Conservation (phyloP, 2,797 vertebrate genomes). For the Rhinichthys osculus region DNA sequence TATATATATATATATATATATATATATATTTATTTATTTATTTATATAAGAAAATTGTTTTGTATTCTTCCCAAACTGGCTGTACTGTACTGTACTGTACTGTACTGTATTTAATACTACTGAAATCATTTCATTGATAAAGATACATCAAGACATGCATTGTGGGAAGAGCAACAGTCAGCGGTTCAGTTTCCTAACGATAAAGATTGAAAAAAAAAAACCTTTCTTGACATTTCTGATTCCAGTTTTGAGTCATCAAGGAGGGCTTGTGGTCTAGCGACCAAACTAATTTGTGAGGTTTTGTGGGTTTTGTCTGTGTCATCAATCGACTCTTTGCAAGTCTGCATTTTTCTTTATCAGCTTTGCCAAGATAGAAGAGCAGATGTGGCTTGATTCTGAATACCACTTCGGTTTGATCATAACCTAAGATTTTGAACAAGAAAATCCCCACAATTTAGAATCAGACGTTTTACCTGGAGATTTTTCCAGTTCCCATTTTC, state of each 20-base stretch:
- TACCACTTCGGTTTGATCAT: conserved; percentile 3
- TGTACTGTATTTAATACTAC: not conserved
- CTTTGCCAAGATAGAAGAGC: conserved; percentile 2
- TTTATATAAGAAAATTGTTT: not conserved
- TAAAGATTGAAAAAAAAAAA: conserved; percentile 43
- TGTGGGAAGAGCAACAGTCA: conserved; percentile 11
- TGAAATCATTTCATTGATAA: conserved; percentile 11
- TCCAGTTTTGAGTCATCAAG: conserved; percentile 57
- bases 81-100: not conserved
- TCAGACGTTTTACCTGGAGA: conserved; percentile 25
- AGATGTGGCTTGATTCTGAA: not conserved
- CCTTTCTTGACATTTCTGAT: conserved; percentile 55
- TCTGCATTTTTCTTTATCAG: conserved; percentile 7
- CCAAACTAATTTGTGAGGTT: conserved; percentile 44
- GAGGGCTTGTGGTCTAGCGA: conserved; percentile 39
- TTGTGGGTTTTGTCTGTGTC: conserved; percentile 45
- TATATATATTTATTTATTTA: no score
- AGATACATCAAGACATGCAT: not conserved
- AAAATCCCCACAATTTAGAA: not conserved
- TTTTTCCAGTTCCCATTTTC: conserved; percentile 33
- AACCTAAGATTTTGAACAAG: not conserved
- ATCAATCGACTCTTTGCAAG: conserved; percentile 19
- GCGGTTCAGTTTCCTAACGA: conserved; percentile 23
- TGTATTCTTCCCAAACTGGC: not conserved
- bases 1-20: no score